Base-by-base conservation (phyloP, 2,888 invertebrate species). In the Andrena bucephala region DNA sequence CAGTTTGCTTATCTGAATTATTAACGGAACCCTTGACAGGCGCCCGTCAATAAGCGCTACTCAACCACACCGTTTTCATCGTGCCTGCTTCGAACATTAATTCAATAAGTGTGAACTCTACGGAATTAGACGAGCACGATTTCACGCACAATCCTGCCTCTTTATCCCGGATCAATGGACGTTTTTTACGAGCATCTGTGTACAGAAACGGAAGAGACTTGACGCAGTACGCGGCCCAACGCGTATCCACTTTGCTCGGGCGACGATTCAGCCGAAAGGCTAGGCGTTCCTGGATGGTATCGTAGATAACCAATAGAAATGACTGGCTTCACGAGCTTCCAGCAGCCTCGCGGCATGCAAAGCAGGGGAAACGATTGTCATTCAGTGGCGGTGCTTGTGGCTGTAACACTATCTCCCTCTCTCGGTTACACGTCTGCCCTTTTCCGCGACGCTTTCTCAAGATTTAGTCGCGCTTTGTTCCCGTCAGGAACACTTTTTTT, bases 311-410 rank as follows among this genome's bases (percentile, higher is more conserved):
- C 81, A 63, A 81, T 88, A 82, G 77, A 80, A 85, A 84, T 75
- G 82, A 79, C 62, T 67, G 75, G 74, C 73, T 84, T 79, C 60
- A 52, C 62, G 68, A 63, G 65, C 74, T 70, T 60, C 36, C 60
- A 36, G n/a, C 48, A 16, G 62, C 66, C 72, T 57, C 60, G 50
- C 68, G 70, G 88, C 86, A 84, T 89, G 81, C 78, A 83, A 88
- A 89, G 82, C 60, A 88, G 84, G 72, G 54, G 52, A 63, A 68
- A 33, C 48, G 85, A 89, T 87, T 81, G 81, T 87, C 78, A 83
- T 89, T 89, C 81, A 57, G n/a, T 29, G 57, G 36, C 36, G 76
- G 70, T 79, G 36, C 81, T 60, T 20, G 20, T 57, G 42, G 62
- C 79, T 76, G 72, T 82, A 85, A 81, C 79, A 66, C 76, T 48